A percentile compares a stretch with the other conserved stretches of the same genome.
These are phyloP conservation scores for Heteropelma amictum DNA, from an alignment of 2,888 invertebrate genomes.

Conservation along the genomic window DNA sequence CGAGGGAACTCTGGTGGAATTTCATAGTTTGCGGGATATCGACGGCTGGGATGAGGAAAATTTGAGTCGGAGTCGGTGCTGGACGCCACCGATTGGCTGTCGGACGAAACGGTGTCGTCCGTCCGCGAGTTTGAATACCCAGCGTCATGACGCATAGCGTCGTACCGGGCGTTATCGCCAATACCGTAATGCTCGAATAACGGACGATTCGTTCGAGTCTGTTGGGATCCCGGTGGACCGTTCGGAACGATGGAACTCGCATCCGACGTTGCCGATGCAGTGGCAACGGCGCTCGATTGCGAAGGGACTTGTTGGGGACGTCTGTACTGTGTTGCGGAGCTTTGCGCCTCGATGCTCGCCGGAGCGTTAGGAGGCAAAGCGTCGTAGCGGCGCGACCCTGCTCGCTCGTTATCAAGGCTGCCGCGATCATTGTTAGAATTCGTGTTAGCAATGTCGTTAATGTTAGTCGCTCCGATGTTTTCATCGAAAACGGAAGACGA, in stretches of 20 bases:
- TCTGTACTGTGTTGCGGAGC: not conserved
- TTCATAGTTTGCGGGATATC: not conserved
- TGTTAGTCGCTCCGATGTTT: conserved; percentile 34
- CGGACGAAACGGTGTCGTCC: conserved; percentile 25
- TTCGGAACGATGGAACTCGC: not conserved
- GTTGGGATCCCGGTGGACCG: not conserved
- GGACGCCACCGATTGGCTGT: conserved; percentile 36
- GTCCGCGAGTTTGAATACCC: conserved; percentile 42
- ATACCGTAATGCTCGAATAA: not conserved
- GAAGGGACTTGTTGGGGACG: conserved; percentile 1
- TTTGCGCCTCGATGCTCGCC: not conserved
- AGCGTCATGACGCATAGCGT: not conserved
- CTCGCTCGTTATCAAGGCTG: conserved; percentile 2
- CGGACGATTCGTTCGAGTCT: not conserved
- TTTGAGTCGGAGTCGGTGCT: not conserved
- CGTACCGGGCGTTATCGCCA: conserved; percentile 19
- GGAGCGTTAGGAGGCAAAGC: conserved; percentile 36
- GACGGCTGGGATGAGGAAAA: not conserved
- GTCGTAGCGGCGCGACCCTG: conserved; percentile 9
- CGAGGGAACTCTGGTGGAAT: conserved; percentile 11
- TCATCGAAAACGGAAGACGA: conserved; percentile 21
- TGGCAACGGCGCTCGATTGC: conserved; percentile 38
- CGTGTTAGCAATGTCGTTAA: conserved; percentile 54
- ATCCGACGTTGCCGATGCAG: conserved; percentile 19
- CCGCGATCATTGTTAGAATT: conserved; percentile 42